Conservation (phyloP, 1,140 invertebrate genomes). For the Sipha flava region DNA sequence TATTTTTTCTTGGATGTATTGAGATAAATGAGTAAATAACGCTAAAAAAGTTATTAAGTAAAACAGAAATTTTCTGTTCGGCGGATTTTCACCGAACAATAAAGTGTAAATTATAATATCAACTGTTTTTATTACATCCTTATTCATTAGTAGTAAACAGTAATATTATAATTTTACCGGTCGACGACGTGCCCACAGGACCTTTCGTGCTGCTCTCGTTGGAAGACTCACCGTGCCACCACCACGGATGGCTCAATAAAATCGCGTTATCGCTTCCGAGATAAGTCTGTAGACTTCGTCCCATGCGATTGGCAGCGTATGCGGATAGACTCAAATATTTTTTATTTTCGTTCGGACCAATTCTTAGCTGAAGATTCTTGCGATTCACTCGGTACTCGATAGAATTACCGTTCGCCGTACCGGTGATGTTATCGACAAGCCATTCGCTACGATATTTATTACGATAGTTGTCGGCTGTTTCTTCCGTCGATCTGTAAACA, state of each 20-base stretch:
- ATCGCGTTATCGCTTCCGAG: background rate
- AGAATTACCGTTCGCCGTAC: background rate
- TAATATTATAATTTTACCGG: no score
- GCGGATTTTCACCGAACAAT: no score
- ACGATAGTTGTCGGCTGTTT: background rate
- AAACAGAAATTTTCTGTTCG: no score
- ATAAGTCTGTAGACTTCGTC: background rate
- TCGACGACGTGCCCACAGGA: background rate
- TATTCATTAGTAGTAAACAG: no score
- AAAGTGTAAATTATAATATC: no score
- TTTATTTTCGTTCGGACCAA: background rate
- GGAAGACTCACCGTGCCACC: background rate
- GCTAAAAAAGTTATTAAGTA: no score
- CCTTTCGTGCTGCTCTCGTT: background rate
- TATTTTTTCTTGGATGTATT: no score
- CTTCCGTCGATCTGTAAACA: background rate
- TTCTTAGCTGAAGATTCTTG: background rate
- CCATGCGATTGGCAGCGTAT: conserved; percentile 4
- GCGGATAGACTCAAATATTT: background rate
- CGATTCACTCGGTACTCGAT: background rate
- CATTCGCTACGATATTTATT: background rate
- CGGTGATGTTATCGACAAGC: background rate
- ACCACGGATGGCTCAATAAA: background rate
- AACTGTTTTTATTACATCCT: no score
- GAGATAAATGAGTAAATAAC: no score